Percentiles rank a stretch among this genome's conserved stretches.
Conservation (phyloP, 2,888 invertebrate genomes). For the Caprella mutica region DNA sequence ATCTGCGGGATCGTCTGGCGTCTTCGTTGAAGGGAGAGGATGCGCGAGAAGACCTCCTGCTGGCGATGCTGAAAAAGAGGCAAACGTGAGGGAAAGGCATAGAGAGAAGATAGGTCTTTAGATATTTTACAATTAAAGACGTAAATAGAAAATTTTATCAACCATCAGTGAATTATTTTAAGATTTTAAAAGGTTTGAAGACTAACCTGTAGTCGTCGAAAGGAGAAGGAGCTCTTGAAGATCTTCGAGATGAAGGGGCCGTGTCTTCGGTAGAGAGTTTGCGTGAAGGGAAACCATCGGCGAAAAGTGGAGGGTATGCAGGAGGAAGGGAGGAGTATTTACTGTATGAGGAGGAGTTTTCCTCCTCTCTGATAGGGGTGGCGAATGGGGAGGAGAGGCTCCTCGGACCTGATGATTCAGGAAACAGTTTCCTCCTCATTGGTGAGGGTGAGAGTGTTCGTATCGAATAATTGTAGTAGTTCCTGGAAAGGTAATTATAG, state of each 20-base stretch:
- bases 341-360: neutral
- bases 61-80: no score
- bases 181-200: no score
- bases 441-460: neutral
- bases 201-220: slow-evolving; percentile 6
- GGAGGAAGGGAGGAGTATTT: neutral
- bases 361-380: neutral
- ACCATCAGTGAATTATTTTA: no score
- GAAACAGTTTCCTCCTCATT: slow-evolving; percentile 3
- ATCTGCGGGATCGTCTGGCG: neutral
- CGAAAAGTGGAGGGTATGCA: neutral
- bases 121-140: no score
- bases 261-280: neutral
- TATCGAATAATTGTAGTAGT: no score
- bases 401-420: neutral
- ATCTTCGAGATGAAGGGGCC: neutral
- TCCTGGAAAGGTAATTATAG: no score
- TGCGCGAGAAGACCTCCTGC: slow-evolving; percentile 1
- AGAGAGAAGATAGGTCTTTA: no score
- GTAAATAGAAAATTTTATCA: no score
- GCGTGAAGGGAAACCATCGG: slow-evolving; percentile 2
- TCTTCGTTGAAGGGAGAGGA: slow-evolving; percentile 6
- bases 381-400: no score
- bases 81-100: no score
- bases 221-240: slow-evolving; percentile 3